Conservation (phyloP, 2,888 invertebrate genomes). For the Lycia hirtaria region DNA sequence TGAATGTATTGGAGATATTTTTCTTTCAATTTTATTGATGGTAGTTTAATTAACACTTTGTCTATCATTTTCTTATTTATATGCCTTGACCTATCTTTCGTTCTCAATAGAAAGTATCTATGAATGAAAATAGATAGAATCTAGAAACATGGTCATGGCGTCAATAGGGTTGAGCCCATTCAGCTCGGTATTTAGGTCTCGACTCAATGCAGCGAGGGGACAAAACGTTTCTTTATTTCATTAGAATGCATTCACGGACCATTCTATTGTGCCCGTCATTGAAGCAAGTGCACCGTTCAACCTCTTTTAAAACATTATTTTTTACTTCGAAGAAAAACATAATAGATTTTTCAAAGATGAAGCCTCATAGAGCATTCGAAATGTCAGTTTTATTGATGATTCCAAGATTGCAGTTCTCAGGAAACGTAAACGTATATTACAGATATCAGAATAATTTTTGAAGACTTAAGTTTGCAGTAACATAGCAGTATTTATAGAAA, state of each 20-base stretch:
- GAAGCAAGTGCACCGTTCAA: constrained; percentile 46
- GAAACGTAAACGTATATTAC: too few species aligned
- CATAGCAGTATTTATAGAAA: too few species aligned
- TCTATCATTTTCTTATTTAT: too few species aligned
- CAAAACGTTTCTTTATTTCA: constrained; percentile 76
- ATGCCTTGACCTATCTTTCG: constrained; percentile 25
- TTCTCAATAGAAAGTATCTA: constrained; percentile 24
- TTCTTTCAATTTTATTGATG: too few species aligned
- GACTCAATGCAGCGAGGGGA: constrained; percentile 57
- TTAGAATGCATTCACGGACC: constrained; percentile 66
- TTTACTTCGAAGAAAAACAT: constrained; percentile 43
- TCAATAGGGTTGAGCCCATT: constrained; percentile 53
- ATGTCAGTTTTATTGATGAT: too few species aligned
- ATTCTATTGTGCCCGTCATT: constrained; percentile 50
- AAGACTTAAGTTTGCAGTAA: too few species aligned
- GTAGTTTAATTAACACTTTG: too few species aligned
- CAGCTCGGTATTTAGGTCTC: constrained; percentile 58
- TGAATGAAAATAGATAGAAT: constrained; percentile 31
- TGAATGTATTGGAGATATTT: too few species aligned
- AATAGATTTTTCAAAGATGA: neutral
- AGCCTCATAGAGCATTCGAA: too few species aligned
- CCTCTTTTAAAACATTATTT: constrained; percentile 59
- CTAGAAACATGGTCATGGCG: constrained; percentile 32
- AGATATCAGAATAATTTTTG: too few species aligned
- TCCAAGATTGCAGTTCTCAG: too few species aligned